These are phyloP conservation scores for Caenorhabditis imperialis DNA, from an alignment of 2,888 invertebrate genomes.

Conservation along the genomic window DNA sequence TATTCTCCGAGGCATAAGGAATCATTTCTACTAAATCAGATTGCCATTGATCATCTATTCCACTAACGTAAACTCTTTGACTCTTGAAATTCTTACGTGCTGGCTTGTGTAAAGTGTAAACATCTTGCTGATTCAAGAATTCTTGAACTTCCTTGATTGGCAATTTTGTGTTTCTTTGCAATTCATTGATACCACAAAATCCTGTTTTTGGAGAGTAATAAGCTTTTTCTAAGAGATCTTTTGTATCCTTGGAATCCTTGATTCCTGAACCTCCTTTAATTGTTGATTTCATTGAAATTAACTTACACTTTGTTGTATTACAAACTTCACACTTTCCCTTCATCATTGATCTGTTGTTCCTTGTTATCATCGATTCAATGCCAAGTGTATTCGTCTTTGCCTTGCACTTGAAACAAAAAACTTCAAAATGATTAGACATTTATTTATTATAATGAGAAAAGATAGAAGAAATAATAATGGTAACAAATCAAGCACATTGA, in stretches of 20 bases:
- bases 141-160: slow-evolving; percentile 53
- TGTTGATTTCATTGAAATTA: slow-evolving; percentile 33
- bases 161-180: slow-evolving; percentile 42
- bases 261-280: slow-evolving; percentile 20
- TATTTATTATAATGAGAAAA: no score
- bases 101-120: slow-evolving; percentile 63
- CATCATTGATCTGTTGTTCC: slow-evolving; percentile 4
- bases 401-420: slow-evolving; percentile 17
- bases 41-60: slow-evolving; percentile 65
- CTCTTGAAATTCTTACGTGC: slow-evolving; percentile 58
- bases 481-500: neutral
- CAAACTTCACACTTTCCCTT: slow-evolving; percentile 10
- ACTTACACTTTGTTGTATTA: slow-evolving; percentile 49
- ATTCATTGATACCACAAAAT: slow-evolving; percentile 57
- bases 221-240: slow-evolving; percentile 49
- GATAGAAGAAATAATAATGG: slow-evolving; percentile 8
- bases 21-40: slow-evolving; percentile 67
- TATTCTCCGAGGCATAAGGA: slow-evolving; percentile 61
- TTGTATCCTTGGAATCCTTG: slow-evolving; percentile 14
- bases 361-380: slow-evolving; percentile 7
- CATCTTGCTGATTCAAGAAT: slow-evolving; percentile 61
- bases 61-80: slow-evolving; percentile 56
- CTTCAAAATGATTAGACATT: slow-evolving; percentile 13
- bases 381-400: slow-evolving; percentile 15
- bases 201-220: slow-evolving; percentile 55